Evolutionary conservation across 2,888 invertebrate species (phyloP), one percentile per base, ranked within the genome.

Genomic region (Lamellibrachia columna): DNA sequence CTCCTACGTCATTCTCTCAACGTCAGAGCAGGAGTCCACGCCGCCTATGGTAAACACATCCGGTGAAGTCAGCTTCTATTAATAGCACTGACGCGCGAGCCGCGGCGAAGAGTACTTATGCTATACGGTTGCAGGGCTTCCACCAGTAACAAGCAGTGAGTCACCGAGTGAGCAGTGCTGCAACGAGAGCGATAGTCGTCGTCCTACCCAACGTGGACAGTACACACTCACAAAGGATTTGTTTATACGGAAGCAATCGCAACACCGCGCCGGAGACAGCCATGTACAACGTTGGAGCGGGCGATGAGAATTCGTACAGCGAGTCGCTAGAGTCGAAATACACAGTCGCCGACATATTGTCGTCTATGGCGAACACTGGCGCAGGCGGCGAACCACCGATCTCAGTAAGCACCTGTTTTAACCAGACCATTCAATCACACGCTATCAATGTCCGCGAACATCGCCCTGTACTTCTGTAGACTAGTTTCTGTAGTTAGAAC

Each of bases 311-410:
- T 75, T 75, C 75, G 75, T 75, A 75, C 75, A 75, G 22, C 75
- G 75, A 75, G 75, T 75, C 75, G 75, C 75, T 75, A 75, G 75
- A 75, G 75, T 75, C 75, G 75, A 75, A 75, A 75, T 75, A 75
- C 75, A 75, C 75, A 11, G 75, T 75, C 75, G 75, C 75, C 75
- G 75, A 75, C 75, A 75, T 75, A 75, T 75, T 75, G 75, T 75
- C 75, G 75, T 75, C 75, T 75, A 75, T 75, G 75, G 75, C 75
- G 75, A 75, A 75, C n/a, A 75, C 22, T n/a, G 75, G 75, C 75
- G 22, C 22, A 15, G 75, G 75, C 75, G 22, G 75, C 75, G 75
- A 75, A 75, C 75, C 75, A 22, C 75, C 75, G n/a, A 75, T 75
- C 75, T 75, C 75, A 75, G 75, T 75, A 75, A 75, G 75, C 75